A percentile compares a stretch with the other conserved stretches of the same genome.
phyloP scores from a whole-genome alignment of 1,140 invertebrate genomes.

The Drosophila lacteicornis region DNA sequence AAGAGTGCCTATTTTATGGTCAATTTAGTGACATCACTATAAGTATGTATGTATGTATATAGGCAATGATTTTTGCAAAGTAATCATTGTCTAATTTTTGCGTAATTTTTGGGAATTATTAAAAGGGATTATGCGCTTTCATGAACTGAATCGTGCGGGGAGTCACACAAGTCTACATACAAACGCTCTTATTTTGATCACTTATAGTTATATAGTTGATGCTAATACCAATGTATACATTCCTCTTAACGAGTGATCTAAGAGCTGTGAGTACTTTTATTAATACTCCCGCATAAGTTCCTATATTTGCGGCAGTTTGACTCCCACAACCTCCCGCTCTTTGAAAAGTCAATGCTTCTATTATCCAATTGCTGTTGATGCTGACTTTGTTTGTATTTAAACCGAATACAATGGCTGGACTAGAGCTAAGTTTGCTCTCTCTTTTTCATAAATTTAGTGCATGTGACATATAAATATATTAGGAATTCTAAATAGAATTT shows the following conservation, averaged over 20 bases:
- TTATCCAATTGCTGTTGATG: slow-evolving; percentile 2
- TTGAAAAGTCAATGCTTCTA: background rate
- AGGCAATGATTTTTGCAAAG: background rate
- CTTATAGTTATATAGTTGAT: background rate
- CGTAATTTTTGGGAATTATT: background rate
- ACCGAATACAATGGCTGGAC: background rate
- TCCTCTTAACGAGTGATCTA: background rate
- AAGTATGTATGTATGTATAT: no score
- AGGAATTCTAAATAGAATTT: background rate
- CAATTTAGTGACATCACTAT: background rate
- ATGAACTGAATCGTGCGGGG: background rate
- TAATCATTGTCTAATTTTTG: no score
- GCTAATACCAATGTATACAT: background rate
- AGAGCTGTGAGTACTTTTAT: background rate
- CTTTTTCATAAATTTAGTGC: no score
- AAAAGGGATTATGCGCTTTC: background rate
- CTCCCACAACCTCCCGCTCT: background rate
- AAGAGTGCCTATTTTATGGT: background rate
- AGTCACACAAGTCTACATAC: background rate
- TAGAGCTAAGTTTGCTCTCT: no score
- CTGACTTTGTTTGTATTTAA: background rate
- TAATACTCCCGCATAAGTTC: background rate
- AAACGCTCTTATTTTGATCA: background rate
- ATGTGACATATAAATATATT: background rate
- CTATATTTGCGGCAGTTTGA: background rate